Evolutionary conservation across 1,140 invertebrate species (phyloP), one percentile per base, ranked within the genome.

Genomic region (Drosophila takahashii): DNA sequence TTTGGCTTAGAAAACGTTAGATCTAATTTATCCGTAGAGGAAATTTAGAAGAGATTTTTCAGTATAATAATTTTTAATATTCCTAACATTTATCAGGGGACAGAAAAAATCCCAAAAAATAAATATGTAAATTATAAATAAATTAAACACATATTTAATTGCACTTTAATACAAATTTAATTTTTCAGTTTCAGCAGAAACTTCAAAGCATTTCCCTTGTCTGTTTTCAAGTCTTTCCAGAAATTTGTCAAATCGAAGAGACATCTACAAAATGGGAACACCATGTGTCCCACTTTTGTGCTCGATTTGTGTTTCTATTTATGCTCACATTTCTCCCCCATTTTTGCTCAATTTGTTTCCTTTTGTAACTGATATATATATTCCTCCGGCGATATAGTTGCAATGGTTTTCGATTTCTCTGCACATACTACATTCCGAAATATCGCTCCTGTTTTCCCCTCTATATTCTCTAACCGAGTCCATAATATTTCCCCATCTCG

Each of bases 391-490:
- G 18, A 22, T 32, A 22, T 39, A 22, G 62, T 62, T 60, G 42
- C 42, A 48, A 29, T 62, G 57, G 32, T 16, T 48, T 64, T 62
- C 44, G 22, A 48, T 60, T 65, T 60, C 53, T 37, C 8, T 7
- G 8, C 18, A 16, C 27, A 34, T 18, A 42, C 10, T 18, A 42
- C 10, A 50, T 29, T 22, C 22, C 27, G 3, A 11, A 37, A 39
- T 22, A 26, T 66, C 34, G 9, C 37, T 58, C 15, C 18, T 27
- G 11, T 29, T 60, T 59, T 47, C 16, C 7, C 13, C 27, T 45
- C 7, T 1, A 27, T 22, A 44, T 64, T 34, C 26, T 64, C 56
- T 22, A 18, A 3, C 60, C 27, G 3, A 47, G 36, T 51, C 45
- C 34, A 11, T 41, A 11, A 50, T 34, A 50, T 51, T 22, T 45